Percentiles rank a stretch among this genome's conserved stretches.
These are phyloP conservation scores for Natrix natrix DNA, from an alignment of 2,797 vertebrate genomes.

Conservation along the genomic window DNA sequence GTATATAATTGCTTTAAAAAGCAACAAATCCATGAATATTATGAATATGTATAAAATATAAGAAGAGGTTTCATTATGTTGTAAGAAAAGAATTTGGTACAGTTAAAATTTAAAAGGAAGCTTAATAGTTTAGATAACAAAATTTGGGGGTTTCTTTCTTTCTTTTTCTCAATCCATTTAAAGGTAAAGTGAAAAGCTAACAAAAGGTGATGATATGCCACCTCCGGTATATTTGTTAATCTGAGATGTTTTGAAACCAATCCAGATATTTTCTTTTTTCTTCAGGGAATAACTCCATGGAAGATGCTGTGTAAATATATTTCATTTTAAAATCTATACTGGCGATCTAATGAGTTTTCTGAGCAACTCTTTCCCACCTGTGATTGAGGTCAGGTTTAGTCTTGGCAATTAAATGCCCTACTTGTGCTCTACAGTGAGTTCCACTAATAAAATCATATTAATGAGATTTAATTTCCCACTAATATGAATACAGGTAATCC, in stretches of 20 bases:
- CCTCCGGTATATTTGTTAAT: background rate
- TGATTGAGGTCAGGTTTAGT: background rate
- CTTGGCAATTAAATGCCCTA: background rate
- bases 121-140: background rate
- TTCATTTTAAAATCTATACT: background rate
- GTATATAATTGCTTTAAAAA: background rate
- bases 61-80: background rate
- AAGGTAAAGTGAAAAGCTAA: background rate
- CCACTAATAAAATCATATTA: background rate
- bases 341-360: background rate
- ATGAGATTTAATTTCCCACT: background rate
- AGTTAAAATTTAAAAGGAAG: background rate
- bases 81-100: background rate
- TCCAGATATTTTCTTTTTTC: background rate
- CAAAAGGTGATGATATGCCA: background rate
- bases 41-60: background rate
- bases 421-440: background rate
- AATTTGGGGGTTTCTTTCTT: background rate
- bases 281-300: background rate
- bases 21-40: background rate
- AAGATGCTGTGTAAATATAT: background rate
- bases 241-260: background rate
- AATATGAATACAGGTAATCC: background rate
- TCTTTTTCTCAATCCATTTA: background rate
- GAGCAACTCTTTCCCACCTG: background rate